Evolutionary conservation across 1,140 invertebrate species (phyloP).

Genomic region (silkworm (Bombyx mori)): ASM3026992v2 NC_085113.1:98001-98500

Average conservation of each 20-base stretch:
- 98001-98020: no score
- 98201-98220: slow-evolving; percentile 9
- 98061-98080: neutral
- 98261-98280: slow-evolving; percentile 10
- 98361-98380: slow-evolving; percentile 15
- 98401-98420: slow-evolving; percentile 28
- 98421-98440: slow-evolving; percentile 5
- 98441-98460: no score
- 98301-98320: slow-evolving; percentile 31
- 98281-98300: slow-evolving; percentile 15
- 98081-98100: neutral
- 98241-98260: slow-evolving; percentile 1
- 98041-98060: neutral
- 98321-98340: slow-evolving; percentile 34
- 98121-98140: neutral
- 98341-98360: slow-evolving; percentile 19
- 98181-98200: neutral
- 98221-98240: neutral
- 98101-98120: neutral
- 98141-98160: neutral
- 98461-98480: no score
- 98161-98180: neutral
- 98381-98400: slow-evolving; percentile 17
- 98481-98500: no score
- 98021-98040: no score